Evolutionary conservation across 2,888 invertebrate species (phyloP).

Genomic region (Allolobophora icterica): DNA sequence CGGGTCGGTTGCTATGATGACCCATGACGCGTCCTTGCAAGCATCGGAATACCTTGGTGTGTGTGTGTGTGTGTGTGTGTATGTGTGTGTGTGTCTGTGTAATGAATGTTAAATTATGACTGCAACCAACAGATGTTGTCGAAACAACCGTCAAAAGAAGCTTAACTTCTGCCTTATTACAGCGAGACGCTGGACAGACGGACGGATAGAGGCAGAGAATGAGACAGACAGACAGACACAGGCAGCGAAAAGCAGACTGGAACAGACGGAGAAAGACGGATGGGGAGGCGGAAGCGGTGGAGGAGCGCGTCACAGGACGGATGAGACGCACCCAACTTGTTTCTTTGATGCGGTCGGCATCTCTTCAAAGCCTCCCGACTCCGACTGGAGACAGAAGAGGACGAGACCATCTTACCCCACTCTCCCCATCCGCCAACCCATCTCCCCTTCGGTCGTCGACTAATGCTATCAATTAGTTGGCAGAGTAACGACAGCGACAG

Average conservation of each 20-base stretch:
- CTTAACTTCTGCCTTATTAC: not conserved
- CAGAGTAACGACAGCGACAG: not conserved
- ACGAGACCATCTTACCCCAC: not conserved
- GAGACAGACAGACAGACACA: too few relatives aligned
- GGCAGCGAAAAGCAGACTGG: too few relatives aligned
- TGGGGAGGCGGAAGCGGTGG: too few relatives aligned
- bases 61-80: too few relatives aligned
- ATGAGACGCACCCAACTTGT: not conserved
- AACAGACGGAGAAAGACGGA: too few relatives aligned
- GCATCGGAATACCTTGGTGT: not conserved
- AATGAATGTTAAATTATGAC: not conserved
- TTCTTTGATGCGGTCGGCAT: slow-evolving; percentile 1
- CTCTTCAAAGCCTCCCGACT: not conserved
- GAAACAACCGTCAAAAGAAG: not conserved
- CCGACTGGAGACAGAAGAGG: not conserved
- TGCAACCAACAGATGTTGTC: not conserved
- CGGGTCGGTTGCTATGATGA: not conserved
- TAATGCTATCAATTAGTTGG: slow-evolving; percentile 17
- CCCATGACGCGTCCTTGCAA: not conserved
- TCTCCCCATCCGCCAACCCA: not conserved
- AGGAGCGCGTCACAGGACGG: not conserved
- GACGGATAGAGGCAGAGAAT: not conserved
- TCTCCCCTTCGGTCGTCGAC: not conserved
- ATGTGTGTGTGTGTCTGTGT: not conserved
- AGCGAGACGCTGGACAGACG: not conserved